Percentiles rank a stretch among this genome's conserved stretches.
Evolutionary conservation across 1,140 invertebrate genomes (phyloP).

Genomic region (Cydia pomonella): DNA sequence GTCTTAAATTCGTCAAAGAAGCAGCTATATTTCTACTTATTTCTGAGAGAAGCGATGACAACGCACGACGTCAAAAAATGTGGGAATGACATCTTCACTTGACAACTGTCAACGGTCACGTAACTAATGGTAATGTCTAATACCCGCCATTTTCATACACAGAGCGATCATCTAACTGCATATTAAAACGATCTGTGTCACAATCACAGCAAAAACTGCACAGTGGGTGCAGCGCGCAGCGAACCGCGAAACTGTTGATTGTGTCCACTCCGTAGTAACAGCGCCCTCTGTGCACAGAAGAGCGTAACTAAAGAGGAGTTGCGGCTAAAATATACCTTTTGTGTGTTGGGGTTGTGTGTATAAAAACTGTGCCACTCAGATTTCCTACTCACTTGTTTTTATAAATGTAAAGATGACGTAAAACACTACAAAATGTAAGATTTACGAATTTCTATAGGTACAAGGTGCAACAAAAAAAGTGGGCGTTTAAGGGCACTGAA

Average conservation of each 20-base stretch:
- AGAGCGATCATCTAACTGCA: background rate
- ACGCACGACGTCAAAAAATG: too few relatives aligned
- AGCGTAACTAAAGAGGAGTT: background rate
- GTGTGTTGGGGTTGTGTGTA: background rate
- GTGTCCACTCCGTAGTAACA: slow-evolving; percentile 2
- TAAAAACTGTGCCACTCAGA: background rate
- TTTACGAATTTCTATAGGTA: too few relatives aligned
- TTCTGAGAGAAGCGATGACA: too few relatives aligned
- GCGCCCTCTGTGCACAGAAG: background rate
- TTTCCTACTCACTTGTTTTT: background rate
- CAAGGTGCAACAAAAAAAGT: too few relatives aligned
- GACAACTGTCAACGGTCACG: too few relatives aligned
- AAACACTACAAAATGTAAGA: too few relatives aligned
- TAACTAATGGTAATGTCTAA: too few relatives aligned
- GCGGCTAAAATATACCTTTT: background rate
- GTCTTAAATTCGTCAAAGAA: too few relatives aligned
- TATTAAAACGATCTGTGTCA: background rate
- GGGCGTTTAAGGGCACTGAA: too few relatives aligned
- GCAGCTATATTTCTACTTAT: too few relatives aligned
- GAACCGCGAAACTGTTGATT: background rate
- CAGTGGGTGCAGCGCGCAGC: slow-evolving; percentile 11
- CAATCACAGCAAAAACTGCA: slow-evolving; percentile 10
- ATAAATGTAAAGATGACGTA: background rate
- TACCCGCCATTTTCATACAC: too few relatives aligned
- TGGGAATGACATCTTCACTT: too few relatives aligned